A percentile compares a stretch with the other conserved stretches of the same genome.
These are phyloP conservation scores for Echeneis naucrates DNA, from an alignment of 2,797 vertebrate genomes.

Conservation along the genomic window DNA sequence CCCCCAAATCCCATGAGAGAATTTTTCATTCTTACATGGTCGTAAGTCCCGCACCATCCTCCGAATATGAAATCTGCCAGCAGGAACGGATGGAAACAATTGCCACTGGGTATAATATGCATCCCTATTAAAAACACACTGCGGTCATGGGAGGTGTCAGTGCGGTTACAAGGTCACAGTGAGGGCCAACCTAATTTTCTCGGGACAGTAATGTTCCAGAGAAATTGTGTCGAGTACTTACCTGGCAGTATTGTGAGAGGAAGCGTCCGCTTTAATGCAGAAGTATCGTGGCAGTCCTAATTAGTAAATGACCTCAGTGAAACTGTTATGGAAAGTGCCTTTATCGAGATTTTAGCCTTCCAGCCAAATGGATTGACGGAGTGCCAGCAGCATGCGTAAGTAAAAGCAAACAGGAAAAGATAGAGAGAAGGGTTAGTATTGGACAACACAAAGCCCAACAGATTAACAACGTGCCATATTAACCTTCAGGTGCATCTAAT, in stretches of 20 bases:
- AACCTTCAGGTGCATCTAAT: slow-evolving; percentile 82
- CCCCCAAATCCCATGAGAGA: slow-evolving; percentile 70
- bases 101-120: slow-evolving; percentile 58
- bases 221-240: slow-evolving; percentile 48
- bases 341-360: slow-evolving; percentile 47
- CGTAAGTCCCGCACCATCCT: slow-evolving; percentile 63
- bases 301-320: slow-evolving; percentile 50
- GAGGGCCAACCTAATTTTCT: slow-evolving; percentile 59
- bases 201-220: slow-evolving; percentile 30
- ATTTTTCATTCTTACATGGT: slow-evolving; percentile 71
- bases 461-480: slow-evolving; percentile 85
- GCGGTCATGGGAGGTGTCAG: slow-evolving; percentile 60
- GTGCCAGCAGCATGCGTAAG: slow-evolving; percentile 8
- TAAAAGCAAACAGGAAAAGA: slow-evolving; percentile 16
- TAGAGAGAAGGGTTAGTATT: slow-evolving; percentile 45
- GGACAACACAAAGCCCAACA: slow-evolving; percentile 62
- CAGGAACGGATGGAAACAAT: slow-evolving; percentile 59
- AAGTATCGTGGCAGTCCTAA: slow-evolving; percentile 46
- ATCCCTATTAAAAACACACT: slow-evolving; percentile 72
- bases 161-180: slow-evolving; percentile 66
- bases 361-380: slow-evolving; percentile 48
- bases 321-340: slow-evolving; percentile 24
- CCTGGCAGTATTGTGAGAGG: slow-evolving; percentile 22
- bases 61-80: slow-evolving; percentile 71
- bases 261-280: slow-evolving; percentile 38